phyloP scores from a whole-genome alignment of 2,113 vertebrate genomes.

The Genyomyrus donnyi region DNA sequence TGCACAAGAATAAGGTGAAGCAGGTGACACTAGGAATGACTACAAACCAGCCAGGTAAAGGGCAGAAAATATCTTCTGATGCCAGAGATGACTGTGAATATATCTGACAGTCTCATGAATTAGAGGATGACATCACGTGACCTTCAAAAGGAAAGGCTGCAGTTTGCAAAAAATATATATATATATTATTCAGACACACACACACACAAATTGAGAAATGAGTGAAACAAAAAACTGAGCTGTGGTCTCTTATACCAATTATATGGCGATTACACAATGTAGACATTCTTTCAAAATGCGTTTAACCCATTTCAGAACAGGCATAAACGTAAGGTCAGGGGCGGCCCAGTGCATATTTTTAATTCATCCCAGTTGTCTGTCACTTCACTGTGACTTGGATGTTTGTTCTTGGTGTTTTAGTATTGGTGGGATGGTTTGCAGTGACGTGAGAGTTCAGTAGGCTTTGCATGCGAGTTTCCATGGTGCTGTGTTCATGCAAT shows the following conservation, averaged over 20 bases:
- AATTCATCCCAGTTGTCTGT: not conserved
- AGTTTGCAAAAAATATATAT: no score
- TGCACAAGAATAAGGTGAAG: no score
- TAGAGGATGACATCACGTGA: no score
- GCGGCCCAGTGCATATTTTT: not conserved
- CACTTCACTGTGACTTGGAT: not conserved
- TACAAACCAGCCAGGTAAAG: no score
- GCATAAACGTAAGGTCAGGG: not conserved
- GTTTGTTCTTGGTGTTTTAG: not conserved
- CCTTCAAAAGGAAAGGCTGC: no score
- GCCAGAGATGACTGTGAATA: no score
- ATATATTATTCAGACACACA: no score
- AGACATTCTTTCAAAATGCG: not conserved
- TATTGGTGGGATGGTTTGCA: not conserved
- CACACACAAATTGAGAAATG: no score
- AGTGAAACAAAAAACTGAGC: no score
- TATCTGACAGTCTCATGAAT: no score
- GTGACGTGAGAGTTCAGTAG: not conserved
- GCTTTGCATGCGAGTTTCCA: not conserved
- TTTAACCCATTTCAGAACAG: not conserved
- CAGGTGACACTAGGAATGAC: no score
- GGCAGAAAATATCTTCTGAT: no score
- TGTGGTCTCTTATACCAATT: not conserved
- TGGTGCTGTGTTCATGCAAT: not conserved
- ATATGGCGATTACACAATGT: not conserved